Evolutionary conservation across 1,140 invertebrate genomes (phyloP).

Genomic region (Dufourea novaeangliae): DNA sequence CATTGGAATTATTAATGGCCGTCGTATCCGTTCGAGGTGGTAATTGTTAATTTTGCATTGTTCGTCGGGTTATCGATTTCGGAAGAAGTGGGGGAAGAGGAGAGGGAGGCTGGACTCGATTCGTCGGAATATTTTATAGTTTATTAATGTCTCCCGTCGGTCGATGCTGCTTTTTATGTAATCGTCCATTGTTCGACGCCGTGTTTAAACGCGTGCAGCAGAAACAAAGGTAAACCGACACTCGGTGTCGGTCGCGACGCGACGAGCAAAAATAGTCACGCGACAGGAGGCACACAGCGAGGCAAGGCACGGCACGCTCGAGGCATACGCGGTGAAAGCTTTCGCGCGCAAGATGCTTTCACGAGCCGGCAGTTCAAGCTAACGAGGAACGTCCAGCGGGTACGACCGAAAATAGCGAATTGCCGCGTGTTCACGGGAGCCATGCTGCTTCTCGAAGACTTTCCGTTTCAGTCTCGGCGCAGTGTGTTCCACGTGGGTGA

Average conservation of each 20-base stretch:
- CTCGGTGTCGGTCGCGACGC: conserved; percentile 24
- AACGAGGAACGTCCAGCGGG: conserved; percentile 22
- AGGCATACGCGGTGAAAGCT: conserved; percentile 39
- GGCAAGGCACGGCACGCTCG: neutral
- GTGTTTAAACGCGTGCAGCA: neutral
- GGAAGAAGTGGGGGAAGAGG: neutral
- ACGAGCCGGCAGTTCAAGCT: no score
- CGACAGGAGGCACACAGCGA: neutral
- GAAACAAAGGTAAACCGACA: conserved; percentile 56
- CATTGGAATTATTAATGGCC: conserved; percentile 4
- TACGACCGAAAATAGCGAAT: conserved; percentile 48
- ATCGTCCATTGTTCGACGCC: conserved; percentile 15
- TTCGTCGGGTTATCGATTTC: conserved; percentile 6
- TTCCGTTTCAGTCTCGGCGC: neutral
- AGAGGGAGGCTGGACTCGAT: neutral
- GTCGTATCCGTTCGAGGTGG: conserved; percentile 16
- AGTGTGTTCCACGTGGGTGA: conserved; percentile 16
- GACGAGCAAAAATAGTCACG: conserved; percentile 46
- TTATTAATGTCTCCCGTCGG: conserved; percentile 12
- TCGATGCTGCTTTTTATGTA: conserved; percentile 12
- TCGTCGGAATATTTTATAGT: neutral
- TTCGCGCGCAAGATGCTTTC: conserved; percentile 42
- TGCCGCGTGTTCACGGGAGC: conserved; percentile 10
- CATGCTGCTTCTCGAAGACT: neutral
- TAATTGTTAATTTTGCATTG: conserved; percentile 23